Conservation (phyloP, 2,888 invertebrate genomes). For the Xestia rhomboidea region DNA sequence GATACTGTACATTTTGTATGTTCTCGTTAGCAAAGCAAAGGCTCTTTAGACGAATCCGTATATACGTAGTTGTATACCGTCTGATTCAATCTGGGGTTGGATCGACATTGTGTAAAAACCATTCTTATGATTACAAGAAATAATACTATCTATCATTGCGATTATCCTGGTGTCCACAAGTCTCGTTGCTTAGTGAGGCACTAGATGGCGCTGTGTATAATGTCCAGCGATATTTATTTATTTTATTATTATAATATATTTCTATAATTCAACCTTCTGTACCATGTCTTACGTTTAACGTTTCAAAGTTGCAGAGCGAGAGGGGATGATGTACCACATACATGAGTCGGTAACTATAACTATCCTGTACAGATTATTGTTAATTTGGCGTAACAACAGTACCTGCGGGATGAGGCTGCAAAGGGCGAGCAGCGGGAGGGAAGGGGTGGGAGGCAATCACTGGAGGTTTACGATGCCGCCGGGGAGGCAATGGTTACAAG, state of each 20-base stretch:
- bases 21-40: not conserved
- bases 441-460: not conserved
- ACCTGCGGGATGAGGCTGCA: not conserved
- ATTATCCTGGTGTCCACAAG: no score
- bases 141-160: not conserved
- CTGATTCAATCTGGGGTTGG: not conserved
- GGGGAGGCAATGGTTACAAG: not conserved
- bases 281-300: not conserved
- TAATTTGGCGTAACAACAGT: constrained; percentile 35
- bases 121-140: not conserved
- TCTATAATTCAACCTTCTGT: constrained; percentile 1
- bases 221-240: no score
- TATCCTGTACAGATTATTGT: constrained; percentile 10
- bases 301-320: no score
- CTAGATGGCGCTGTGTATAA: no score
- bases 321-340: not conserved
- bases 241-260: not conserved
- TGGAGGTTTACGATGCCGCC: constrained; percentile 1
- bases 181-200: no score
- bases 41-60: no score
- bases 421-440: not conserved
- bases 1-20: not conserved
- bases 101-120: not conserved
- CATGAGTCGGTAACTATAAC: not conserved
- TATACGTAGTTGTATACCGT: no score